Evolutionary conservation across 2,888 invertebrate species (phyloP).

Genomic region (Resseliella maxima): DNA sequence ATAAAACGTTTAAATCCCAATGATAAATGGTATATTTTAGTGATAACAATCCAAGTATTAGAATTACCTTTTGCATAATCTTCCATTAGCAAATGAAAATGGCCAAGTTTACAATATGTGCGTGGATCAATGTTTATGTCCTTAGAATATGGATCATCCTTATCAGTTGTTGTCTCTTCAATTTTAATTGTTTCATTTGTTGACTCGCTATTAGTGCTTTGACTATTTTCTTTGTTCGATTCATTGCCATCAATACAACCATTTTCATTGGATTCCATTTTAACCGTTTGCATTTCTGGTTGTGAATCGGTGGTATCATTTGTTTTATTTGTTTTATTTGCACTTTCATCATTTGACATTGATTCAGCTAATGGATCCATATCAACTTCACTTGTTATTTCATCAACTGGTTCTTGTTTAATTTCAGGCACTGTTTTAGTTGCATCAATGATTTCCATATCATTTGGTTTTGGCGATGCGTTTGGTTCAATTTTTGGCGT

Average conservation of each 20-base stretch:
- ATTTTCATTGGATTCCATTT: conserved; percentile 63
- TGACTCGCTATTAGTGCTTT: conserved; percentile 63
- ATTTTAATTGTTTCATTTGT: conserved; percentile 65
- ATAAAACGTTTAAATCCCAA: no score
- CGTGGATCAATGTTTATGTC: conserved; percentile 86
- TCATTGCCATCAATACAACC: conserved; percentile 63
- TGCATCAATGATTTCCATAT: background rate
- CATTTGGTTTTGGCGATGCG: background rate
- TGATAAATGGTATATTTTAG: background rate
- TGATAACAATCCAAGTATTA: background rate
- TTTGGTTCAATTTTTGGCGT: conserved; percentile 12
- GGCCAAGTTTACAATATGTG: conserved; percentile 94
- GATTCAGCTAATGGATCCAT: background rate
- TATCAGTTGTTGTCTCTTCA: conserved; percentile 59
- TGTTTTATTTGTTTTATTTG: background rate
- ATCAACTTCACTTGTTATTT: background rate
- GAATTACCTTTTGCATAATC: conserved; percentile 97
- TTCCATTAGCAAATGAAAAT: conserved; percentile 91
- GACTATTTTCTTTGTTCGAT: conserved; percentile 60
- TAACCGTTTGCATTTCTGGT: background rate
- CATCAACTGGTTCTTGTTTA: conserved; percentile 56
- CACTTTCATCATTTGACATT: background rate
- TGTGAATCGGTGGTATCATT: background rate
- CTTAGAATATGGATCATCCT: conserved; percentile 70
- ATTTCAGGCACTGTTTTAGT: conserved; percentile 57